Base-by-base conservation (phyloP, 2,888 invertebrate genomes). In the Mythimna pallens region DNA sequence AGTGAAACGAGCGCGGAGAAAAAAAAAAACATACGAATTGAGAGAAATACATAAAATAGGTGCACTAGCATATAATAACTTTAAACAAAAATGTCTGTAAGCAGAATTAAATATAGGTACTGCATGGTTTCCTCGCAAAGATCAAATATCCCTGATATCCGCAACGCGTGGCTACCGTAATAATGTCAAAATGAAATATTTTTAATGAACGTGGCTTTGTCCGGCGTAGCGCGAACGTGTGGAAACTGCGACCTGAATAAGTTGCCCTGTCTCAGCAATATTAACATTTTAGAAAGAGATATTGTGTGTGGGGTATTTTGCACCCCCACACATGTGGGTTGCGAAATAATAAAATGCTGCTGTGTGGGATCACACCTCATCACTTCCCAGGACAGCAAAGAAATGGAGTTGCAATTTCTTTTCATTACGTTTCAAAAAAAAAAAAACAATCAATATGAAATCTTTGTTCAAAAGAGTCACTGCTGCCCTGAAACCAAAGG, bases 141-240 rank as follows among this genome's bases (percentile, higher is more conserved):
- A 86, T 85, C 70, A 81, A 83, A 87, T 85, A 81, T 85, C 63
- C 73, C 66, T 69, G 79, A 86, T 86, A 77, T 71, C 57, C 66
- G 69, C 70, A 63, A 69, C 78, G 73, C 73, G 68, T 73, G 72
- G 83, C 65, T 78, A 76, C 83, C 76, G 76, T 81, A 73, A 85
- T 87, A 87, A 87, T 83, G 86, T 85, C 86, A 86, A 85, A 87
- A 77, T 85, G 81, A 87, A 83, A 86, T 87, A 86, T 87, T 87
- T 86, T 85, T 86, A 86, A 86, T 86, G 86, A 86, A 86, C 80
- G 78, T 73, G 78, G 78, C 78, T 85, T 82, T 82, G 74, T 80
- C 80, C 82, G 62, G 55, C 70, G 71, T 50, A 9, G 36, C 65
- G 61, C 58, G 70, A 68, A 85, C 82, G 80, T 86, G 86, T 81